Conservation (phyloP, 1,140 invertebrate genomes). For the Diorhabda sublineata region DNA sequence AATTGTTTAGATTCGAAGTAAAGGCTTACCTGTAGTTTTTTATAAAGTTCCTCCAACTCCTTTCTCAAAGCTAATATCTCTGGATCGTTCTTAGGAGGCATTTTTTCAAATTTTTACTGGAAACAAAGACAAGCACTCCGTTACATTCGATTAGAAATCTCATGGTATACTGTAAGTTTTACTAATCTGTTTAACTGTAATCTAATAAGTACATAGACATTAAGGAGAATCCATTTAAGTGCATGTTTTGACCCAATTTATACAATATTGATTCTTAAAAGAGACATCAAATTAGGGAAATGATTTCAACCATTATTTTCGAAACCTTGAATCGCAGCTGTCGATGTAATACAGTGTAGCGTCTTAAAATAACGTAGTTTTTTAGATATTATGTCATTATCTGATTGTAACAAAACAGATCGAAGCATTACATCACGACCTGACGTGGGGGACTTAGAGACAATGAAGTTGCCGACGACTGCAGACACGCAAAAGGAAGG, state of each 20-base stretch:
- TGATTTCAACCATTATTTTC: too few species aligned
- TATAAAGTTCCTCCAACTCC: constrained; percentile 72
- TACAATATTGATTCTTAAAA: constrained; percentile 11
- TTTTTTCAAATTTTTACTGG: constrained; percentile 30
- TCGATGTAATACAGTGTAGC: too few species aligned
- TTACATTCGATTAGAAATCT: background rate
- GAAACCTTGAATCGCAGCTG: too few species aligned
- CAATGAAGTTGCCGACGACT: too few species aligned
- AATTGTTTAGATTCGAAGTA: background rate
- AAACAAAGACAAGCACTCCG: background rate
- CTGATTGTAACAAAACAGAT: too few species aligned
- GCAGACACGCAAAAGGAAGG: too few species aligned
- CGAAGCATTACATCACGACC: too few species aligned
- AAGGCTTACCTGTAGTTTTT: constrained; percentile 62
- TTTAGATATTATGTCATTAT: too few species aligned
- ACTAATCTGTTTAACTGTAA: constrained; percentile 14
- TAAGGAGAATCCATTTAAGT: constrained; percentile 8
- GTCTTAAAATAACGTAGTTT: too few species aligned
- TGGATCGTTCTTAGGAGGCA: constrained; percentile 72
- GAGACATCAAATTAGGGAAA: too few species aligned
- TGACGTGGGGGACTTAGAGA: too few species aligned
- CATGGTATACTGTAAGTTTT: constrained; percentile 10
- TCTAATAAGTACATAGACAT: constrained; percentile 14
- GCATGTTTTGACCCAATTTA: constrained; percentile 19
- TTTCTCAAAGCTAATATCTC: constrained; percentile 70